Conservation (phyloP, 2,888 invertebrate species). For the Lasioglossum calceatum region DNA sequence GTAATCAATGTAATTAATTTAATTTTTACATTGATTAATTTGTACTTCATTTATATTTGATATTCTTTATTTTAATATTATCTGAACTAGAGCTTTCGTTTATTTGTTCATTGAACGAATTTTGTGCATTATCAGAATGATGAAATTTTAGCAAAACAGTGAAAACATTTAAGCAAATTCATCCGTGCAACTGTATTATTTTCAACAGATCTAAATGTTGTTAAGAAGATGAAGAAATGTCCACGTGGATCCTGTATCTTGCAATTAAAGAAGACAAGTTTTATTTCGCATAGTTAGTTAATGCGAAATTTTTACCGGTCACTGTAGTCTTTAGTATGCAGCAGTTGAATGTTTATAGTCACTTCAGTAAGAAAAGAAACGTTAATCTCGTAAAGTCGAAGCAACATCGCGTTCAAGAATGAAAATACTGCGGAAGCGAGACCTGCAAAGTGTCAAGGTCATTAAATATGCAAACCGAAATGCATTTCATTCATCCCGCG, state of each 20-base stretch:
- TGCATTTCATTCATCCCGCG: constrained; percentile 3
- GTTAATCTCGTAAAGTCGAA: not conserved
- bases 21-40: too few relatives aligned
- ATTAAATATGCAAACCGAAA: not conserved
- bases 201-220: not conserved
- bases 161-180: not conserved
- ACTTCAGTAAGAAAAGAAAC: not conserved
- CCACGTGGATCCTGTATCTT: not conserved
- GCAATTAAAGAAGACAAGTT: not conserved
- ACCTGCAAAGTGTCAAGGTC: not conserved
- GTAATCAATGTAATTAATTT: too few relatives aligned
- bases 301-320: not conserved
- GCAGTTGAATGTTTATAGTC: not conserved
- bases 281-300: not conserved
- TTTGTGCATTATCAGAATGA: not conserved
- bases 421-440: not conserved
- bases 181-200: not conserved
- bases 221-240: not conserved
- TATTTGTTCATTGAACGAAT: not conserved
- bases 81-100: not conserved
- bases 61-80: not conserved
- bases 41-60: too few relatives aligned
- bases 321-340: not conserved
- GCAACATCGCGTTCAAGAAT: not conserved
- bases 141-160: not conserved